Evolutionary conservation across 2,113 vertebrate genomes (phyloP).

Genomic region (Malurus cyaneus): DNA sequence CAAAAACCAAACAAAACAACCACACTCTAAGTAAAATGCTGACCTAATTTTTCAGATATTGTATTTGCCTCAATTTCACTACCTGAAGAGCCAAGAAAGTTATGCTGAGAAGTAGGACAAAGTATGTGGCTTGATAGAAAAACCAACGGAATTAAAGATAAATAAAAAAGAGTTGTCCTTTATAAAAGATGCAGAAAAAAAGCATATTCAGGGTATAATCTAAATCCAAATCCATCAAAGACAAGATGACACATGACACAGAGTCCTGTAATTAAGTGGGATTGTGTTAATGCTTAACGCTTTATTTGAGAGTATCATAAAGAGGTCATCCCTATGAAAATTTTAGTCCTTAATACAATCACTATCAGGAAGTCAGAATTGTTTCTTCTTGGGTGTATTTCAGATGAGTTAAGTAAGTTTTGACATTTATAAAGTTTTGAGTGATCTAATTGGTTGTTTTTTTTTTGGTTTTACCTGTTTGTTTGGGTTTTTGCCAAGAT

Average conservation of each 20-base stretch:
- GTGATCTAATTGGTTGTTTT: fast-evolving
- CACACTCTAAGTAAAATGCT: not conserved
- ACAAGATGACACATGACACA: not conserved
- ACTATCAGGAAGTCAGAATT: not conserved
- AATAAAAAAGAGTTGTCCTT: not conserved
- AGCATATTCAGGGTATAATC: not conserved
- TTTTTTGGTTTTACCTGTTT: not conserved
- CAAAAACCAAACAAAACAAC: fast-evolving
- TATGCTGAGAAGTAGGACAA: not conserved
- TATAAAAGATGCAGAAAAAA: not conserved
- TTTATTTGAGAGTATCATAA: not conserved
- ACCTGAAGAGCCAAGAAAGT: not conserved
- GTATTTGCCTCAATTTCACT: not conserved
- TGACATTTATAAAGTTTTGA: not conserved
- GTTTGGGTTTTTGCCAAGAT: not conserved
- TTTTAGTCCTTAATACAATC: not conserved
- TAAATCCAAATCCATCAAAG: not conserved
- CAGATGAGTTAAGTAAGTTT: not conserved
- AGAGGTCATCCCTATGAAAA: not conserved
- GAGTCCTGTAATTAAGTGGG: not conserved
- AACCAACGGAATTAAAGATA: not conserved
- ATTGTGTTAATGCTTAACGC: not conserved
- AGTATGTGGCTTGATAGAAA: not conserved
- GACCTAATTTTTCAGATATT: not conserved
- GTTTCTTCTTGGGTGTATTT: not conserved